Base-by-base conservation (phyloP, 2,888 invertebrate species). In the Platycnemis pennipes region DNA sequence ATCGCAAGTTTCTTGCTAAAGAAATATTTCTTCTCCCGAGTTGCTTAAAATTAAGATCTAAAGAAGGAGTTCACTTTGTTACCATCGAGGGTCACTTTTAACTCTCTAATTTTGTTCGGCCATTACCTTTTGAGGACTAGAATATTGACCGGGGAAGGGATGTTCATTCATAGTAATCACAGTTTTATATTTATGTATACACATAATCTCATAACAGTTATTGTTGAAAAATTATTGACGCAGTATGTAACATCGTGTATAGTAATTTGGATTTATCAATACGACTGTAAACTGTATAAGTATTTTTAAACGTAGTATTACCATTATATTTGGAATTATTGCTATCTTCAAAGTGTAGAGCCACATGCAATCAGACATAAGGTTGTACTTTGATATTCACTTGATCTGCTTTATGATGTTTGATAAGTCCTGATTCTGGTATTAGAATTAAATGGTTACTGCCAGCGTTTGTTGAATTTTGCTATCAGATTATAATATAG, bases 1-100 rank as follows among this genome's bases (percentile, higher is more conserved):
- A 44, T 26, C 91, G 26, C 63, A 44, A 44, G 56, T 69, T 63
- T 42, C 91, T 49, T 49, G 19, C 11, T 37, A 11, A 11, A 3
- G 37, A 91, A 91, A 63, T 91, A 4, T 91, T 91, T 91, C n/a
- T 63, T 44, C 11, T 11, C 89, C 37, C 13, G 77, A 37, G 16
- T 3, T 77, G 13, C 37, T 37, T 31, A 37, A 37, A 77, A 77
- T 37, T 77, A 37, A 77, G 77, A 63, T 1, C 37, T 11, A 37
- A 77, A 77, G 16, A 37, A 77, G 77, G 37, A 11, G 31, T 77
- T 37, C 7, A 37, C 77, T 37, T 91, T 63, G 44, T 89, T 63
- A 91, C 45, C 44, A 37, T 44, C 69, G n/a, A n/a, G 44, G 26
- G 37, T 63, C 37, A 19, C 42, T 44, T 63, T n/a, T 44, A 63